Base-by-base conservation (phyloP, 2,113 vertebrate genomes). In the Muntiacus muntjak region DNA sequence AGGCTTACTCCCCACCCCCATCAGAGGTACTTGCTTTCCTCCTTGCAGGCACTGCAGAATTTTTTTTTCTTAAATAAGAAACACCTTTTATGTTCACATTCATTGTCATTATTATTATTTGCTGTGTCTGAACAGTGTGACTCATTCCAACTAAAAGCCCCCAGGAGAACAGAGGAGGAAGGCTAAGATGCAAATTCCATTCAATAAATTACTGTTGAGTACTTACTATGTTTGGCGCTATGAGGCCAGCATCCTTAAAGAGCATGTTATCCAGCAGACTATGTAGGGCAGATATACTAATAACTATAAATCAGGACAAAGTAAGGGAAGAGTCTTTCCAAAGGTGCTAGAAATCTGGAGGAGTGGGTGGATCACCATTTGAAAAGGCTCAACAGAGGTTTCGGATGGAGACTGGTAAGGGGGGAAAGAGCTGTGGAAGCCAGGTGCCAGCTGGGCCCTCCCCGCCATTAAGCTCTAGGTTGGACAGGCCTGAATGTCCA, bases 41-140 rank as follows among this genome's bases (percentile, higher is more conserved):
- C 47, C 94, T 57, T 88, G 43, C 91, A 97, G 98, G 96, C 94
- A 95, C 17, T 97, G 64, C 91, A 96, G 92, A 96, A 40, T n/a
- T 79, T 92, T 76, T 74, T 55, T 95, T 96, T 82, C 1, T 21
- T 6, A 78, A 94, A 84, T 36, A 81, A 97, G 91, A 90, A 88
- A 57, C 62, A 47, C 28, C 55, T 26, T 84, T 64, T 47, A 86
- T 89, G 60, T 91, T 95, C 82, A 91, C 62, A 94, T 93, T 93
- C 78, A 74, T 82, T 97, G 89, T 89, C 93, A 74, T 96, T 97
- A 87, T 97, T 83, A 90, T 89, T 97, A 95, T 96, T 98, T 97
- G 57, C 89, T 64, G 9, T 60, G 60, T 94, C 81, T 91, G 91
- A 87, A 89, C 62, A 89, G 58, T 87, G 52, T 98, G 96, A 96